These are phyloP conservation scores for Drosophila kepulauana DNA, from an alignment of 1,140 invertebrate genomes.

Conservation along the genomic window DNA sequence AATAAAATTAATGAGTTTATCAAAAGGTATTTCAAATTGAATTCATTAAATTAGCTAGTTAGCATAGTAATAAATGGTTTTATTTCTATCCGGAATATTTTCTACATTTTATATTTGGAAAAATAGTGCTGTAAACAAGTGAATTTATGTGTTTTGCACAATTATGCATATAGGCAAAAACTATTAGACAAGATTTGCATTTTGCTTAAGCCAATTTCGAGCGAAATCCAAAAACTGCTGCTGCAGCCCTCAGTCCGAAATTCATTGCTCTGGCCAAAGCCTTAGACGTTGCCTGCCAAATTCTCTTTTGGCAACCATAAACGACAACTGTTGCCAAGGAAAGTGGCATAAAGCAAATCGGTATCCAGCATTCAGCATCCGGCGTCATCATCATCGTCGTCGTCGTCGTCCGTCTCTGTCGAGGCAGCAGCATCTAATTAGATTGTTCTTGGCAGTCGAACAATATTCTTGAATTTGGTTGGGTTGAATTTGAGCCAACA, in stretches of 20 bases:
- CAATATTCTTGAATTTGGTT: conserved; percentile 19
- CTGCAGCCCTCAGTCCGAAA: background rate
- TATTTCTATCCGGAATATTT: background rate
- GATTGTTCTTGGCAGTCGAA: conserved; percentile 59
- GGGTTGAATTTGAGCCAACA: conserved; percentile 23
- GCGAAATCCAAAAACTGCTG: conserved; percentile 12
- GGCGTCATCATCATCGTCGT: conserved; percentile 38
- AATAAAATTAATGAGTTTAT: background rate
- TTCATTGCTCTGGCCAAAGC: conserved; percentile 18
- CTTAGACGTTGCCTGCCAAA: conserved; percentile 54
- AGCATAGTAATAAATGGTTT: background rate
- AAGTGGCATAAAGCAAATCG: conserved; percentile 80
- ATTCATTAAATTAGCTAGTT: too few species aligned
- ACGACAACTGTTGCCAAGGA: conserved; percentile 78
- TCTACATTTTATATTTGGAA: background rate
- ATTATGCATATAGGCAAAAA: conserved; percentile 61
- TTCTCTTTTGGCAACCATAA: conserved; percentile 73
- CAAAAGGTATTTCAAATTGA: too few species aligned
- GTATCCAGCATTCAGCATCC: conserved; percentile 25
- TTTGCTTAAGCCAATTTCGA: conserved; percentile 36
- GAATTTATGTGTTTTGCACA: conserved; percentile 76
- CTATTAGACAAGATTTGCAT: conserved; percentile 57
- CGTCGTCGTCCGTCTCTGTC: conserved; percentile 43
- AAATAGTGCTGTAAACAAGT: conserved; percentile 46
- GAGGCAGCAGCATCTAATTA: conserved; percentile 65